Base-by-base conservation (phyloP, 2,888 invertebrate species). In the Plebejus melissa region DNA sequence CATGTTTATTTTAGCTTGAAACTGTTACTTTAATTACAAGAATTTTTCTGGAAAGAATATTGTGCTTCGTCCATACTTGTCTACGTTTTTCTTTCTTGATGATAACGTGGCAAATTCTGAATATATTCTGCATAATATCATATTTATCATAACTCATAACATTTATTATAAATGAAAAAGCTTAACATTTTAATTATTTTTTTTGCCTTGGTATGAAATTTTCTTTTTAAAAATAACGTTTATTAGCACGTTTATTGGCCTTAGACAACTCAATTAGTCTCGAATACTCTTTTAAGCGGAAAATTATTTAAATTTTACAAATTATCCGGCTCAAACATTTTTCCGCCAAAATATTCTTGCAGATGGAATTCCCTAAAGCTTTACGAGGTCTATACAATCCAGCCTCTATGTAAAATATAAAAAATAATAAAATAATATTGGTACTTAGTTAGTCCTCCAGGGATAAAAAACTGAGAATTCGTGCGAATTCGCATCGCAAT, bases 261-360 rank as follows among this genome's bases (percentile, higher is more conserved):
- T 65, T 65, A 65, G 65, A 65, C 32, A 65, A 32, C 65, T 65
- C 13, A 65, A 65, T 65, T 65, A 65, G 65, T 36, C 65, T 65
- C 32, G 32, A 13, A 65, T 16, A 36, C 16, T 36, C 60, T 65
- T 65, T 13, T 65, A 32, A 65, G 65, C 32, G 65, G 32, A 65
- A 65, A 32, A 70, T 70, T 70, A 70, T 70, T 70, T 41, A 70
- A 70, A 70, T 70, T 70, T 70, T 70, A 22, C 41, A 70, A 70
- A 70, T 70, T 70, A 70, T 41, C 38, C 70, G 70, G 70, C 70
- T 41, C 22, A n/a, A 41, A 72, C 54, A 72, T 74, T 74, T 77
- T 77, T 76, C 13, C 13, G 13, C 32, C 4, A 32, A 65, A 65
- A 65, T 16, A 36, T 32, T 65, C 7, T 65, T 36, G 65, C 32